These are phyloP conservation scores for Habrosyne pyritoides DNA, from an alignment of 2,888 invertebrate genomes.

Conservation along the genomic window DNA sequence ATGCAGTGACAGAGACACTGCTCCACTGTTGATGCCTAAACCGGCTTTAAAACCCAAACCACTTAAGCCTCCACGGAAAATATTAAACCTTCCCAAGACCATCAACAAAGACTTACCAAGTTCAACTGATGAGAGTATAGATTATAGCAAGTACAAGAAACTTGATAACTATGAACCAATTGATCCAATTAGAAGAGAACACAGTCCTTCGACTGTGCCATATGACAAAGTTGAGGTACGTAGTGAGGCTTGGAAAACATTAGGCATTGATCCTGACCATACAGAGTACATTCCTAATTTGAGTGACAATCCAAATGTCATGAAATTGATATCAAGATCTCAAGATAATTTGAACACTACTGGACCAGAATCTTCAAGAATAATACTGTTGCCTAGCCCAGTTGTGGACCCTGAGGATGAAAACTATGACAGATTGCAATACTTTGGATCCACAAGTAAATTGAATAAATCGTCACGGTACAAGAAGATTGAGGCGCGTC, in stretches of 20 bases:
- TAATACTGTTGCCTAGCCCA: conserved; percentile 80
- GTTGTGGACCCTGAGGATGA: conserved; percentile 80
- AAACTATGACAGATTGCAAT: conserved; percentile 91
- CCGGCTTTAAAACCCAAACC: conserved; percentile 85
- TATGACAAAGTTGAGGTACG: conserved; percentile 91
- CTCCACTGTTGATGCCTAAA: conserved; percentile 77
- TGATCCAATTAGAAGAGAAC: conserved; percentile 77
- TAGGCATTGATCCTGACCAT: conserved; percentile 89
- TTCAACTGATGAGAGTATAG: conserved; percentile 72
- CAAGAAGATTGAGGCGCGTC: conserved; percentile 87
- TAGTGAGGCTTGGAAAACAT: conserved; percentile 91
- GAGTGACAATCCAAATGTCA: conserved; percentile 73
- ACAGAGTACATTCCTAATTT: conserved; percentile 84
- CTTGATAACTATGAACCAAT: conserved; percentile 80
- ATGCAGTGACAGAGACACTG: conserved; percentile 66
- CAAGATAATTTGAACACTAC: conserved; percentile 74
- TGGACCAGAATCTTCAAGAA: conserved; percentile 79
- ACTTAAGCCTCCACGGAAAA: conserved; percentile 85
- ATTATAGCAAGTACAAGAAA: conserved; percentile 80
- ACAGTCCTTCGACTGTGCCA: conserved; percentile 72
- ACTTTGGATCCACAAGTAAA: conserved; percentile 90
- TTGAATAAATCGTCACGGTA: conserved; percentile 85
- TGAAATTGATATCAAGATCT: conserved; percentile 79
- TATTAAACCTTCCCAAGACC: conserved; percentile 71
- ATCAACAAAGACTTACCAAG: conserved; percentile 62